These are phyloP conservation scores for Aporrectodea caliginosa DNA, from an alignment of 1,140 invertebrate genomes.

Conservation along the genomic window DNA sequence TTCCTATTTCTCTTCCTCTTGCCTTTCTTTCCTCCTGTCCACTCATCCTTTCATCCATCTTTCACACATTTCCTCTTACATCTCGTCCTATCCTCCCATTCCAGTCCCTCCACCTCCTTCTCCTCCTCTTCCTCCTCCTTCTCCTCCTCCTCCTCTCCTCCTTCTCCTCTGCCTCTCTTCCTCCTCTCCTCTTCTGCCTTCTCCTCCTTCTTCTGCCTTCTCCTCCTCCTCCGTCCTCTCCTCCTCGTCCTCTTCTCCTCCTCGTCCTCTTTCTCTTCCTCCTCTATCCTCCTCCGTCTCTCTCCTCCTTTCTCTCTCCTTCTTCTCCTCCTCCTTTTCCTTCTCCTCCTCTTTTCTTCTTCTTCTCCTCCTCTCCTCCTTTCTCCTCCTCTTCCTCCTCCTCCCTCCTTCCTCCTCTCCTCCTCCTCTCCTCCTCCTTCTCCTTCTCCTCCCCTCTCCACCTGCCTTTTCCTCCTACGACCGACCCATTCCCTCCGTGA, in stretches of 20 bases:
- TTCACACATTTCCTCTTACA: too few species aligned
- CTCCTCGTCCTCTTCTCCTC: background rate
- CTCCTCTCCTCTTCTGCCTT: too few species aligned
- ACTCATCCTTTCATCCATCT: too few species aligned
- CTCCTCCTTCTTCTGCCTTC: too few species aligned
- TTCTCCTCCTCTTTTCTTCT: constrained; percentile 31
- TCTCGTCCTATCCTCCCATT: too few species aligned
- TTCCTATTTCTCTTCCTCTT: too few species aligned
- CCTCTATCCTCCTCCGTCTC: too few species aligned
- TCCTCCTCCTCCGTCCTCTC: background rate
- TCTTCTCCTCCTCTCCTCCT: constrained; percentile 14
- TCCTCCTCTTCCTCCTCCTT: constrained; percentile 9
- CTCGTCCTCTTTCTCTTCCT: constrained; percentile 9
- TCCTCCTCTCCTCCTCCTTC: background rate
- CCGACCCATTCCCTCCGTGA: background rate
- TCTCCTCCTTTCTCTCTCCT: constrained; percentile 12
- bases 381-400: background rate
- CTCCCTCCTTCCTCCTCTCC: background rate
- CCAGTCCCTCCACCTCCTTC: too few species aligned
- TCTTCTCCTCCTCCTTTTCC: background rate
- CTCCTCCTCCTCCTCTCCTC: too few species aligned
- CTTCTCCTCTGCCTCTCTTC: too few species aligned
- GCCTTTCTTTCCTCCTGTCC: too few species aligned
- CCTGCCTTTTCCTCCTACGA: background rate
- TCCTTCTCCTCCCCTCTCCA: too few species aligned